Percentiles rank a stretch among this genome's conserved stretches.
Evolutionary conservation across 2,888 invertebrate genomes (phyloP).

Genomic region (Scaptomyza polygonia): DNA sequence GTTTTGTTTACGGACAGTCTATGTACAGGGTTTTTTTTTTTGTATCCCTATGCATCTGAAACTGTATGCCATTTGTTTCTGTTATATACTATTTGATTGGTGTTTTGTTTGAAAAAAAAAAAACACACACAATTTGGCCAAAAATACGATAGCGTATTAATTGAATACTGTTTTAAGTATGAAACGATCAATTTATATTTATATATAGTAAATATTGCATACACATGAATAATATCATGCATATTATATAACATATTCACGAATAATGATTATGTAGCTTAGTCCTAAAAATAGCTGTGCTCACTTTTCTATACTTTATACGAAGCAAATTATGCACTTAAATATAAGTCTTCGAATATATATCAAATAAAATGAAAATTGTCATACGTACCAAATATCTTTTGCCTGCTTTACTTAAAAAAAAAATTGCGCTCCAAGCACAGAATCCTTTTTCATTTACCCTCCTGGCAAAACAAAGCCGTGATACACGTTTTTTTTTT

Average conservation of each 20-base stretch:
- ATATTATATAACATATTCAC: conserved; percentile 27
- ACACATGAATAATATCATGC: conserved; percentile 8
- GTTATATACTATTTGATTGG: conserved; percentile 49
- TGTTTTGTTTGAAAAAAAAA: conserved; percentile 20
- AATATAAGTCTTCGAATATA: conserved; percentile 66
- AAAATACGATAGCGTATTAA: conserved; percentile 47
- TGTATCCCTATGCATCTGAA: conserved; percentile 27
- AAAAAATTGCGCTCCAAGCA: no score
- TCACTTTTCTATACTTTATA: conserved; percentile 70
- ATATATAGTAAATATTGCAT: conserved; percentile 24
- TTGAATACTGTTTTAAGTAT: conserved; percentile 76
- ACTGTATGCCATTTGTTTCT: conserved; percentile 60
- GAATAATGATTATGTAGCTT: conserved; percentile 71
- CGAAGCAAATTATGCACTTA: conserved; percentile 59
- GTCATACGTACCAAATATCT: conserved; percentile 37
- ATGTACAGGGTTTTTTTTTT: conserved; percentile 10
- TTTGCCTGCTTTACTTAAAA: neutral
- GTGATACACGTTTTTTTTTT: conserved; percentile 4
- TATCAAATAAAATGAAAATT: conserved; percentile 67
- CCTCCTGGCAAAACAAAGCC: conserved; percentile 33
- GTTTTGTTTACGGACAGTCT: conserved; percentile 35
- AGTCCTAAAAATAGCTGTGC: conserved; percentile 61
- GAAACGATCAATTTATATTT: conserved; percentile 37
- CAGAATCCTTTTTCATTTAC: neutral
- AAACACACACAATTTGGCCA: conserved; percentile 62